Evolutionary conservation across 2,113 vertebrate genomes (phyloP).

Genomic region (Columba livia): DNA sequence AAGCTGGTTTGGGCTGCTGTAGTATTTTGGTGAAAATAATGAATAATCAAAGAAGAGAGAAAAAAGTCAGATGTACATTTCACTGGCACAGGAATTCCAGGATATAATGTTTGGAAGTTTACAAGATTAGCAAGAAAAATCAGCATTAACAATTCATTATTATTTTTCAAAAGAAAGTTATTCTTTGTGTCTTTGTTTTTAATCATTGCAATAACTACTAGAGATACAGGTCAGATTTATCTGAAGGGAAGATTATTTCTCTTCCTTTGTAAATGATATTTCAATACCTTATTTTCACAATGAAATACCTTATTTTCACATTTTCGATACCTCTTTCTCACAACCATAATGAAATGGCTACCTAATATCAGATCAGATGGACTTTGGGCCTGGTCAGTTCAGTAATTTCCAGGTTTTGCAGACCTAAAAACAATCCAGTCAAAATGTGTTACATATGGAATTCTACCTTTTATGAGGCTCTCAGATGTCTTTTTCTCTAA

Average conservation of each 20-base stretch:
- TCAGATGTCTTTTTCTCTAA: not conserved
- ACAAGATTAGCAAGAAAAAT: not conserved
- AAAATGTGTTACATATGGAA: not conserved
- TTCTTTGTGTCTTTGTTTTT: not conserved
- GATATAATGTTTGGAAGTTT: not conserved
- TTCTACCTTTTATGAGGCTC: not conserved
- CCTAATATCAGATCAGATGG: rapidly evolving
- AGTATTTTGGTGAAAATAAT: not conserved
- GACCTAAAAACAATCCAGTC: not conserved
- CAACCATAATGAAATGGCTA: not conserved
- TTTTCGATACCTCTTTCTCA: not conserved
- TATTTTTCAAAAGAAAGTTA: not conserved
- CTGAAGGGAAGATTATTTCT: not conserved
- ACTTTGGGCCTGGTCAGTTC: not conserved
- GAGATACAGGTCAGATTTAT: not conserved
- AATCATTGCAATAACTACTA: not conserved
- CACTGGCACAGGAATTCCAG: not conserved
- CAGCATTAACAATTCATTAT: too few species aligned
- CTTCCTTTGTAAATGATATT: not conserved
- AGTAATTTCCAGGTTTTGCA: not conserved
- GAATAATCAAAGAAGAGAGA: not conserved
- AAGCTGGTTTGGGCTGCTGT: not conserved
- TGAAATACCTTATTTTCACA: not conserved
- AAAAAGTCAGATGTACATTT: not conserved
- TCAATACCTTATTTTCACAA: not conserved